These are phyloP conservation scores for Drosophila neutralis DNA, from an alignment of 2,888 invertebrate species.

Conservation along the genomic window DNA sequence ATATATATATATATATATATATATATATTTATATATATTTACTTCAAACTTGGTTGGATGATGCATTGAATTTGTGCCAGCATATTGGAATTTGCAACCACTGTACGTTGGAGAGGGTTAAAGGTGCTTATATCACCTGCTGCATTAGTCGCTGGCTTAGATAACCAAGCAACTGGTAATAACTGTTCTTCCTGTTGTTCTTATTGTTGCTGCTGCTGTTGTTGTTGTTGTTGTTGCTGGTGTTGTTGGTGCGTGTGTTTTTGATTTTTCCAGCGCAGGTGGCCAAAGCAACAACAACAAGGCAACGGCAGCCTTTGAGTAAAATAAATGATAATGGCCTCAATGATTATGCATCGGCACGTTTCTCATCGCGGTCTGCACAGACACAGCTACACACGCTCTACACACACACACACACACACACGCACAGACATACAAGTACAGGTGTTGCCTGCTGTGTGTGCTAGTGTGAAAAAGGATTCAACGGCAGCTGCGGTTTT, in stretches of 20 bases:
- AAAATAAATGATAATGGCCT: constrained; percentile 81
- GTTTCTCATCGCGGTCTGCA: constrained; percentile 76
- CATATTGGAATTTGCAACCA: neutral
- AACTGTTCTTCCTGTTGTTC: constrained; percentile 18
- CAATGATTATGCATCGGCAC: constrained; percentile 83
- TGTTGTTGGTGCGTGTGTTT: constrained; percentile 68
- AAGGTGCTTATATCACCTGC: constrained; percentile 24
- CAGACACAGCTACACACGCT: constrained; percentile 9
- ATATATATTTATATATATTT: neutral
- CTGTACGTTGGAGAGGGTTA: neutral
- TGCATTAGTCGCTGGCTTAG: constrained; percentile 53
- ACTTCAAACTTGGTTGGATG: neutral
- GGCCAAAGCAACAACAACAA: constrained; percentile 23
- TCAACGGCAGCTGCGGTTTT: constrained; percentile 51
- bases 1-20: no score
- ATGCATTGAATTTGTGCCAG: constrained; percentile 1
- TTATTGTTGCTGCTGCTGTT: constrained; percentile 8
- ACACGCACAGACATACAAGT: constrained; percentile 8
- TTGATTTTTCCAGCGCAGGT: constrained; percentile 64
- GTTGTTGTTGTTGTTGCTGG: constrained; percentile 17
- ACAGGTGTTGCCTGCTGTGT: constrained; percentile 39
- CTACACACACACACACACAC: constrained; percentile 26
- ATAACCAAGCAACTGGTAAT: constrained; percentile 41
- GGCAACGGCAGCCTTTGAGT: constrained; percentile 56
- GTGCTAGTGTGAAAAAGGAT: constrained; percentile 58